Base-by-base conservation (phyloP, 2,888 invertebrate genomes). In the Creontiades dilutus region DNA sequence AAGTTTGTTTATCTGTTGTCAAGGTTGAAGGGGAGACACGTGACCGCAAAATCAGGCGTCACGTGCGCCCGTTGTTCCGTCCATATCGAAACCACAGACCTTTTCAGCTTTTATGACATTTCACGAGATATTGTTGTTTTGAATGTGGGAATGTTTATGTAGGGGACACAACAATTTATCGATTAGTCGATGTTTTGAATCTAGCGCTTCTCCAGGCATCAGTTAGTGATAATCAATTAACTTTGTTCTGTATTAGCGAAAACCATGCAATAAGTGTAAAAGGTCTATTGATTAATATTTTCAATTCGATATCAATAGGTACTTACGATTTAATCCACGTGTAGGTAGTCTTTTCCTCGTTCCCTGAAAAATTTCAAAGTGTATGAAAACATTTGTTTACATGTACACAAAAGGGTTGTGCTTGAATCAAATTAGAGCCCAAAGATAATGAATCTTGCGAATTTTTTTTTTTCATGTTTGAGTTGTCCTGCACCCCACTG, bases 41-140 rank as follows among this genome's bases (percentile, higher is more conserved):
- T 52, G 52, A 52, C 52, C 52, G 52, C 3, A 16, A 52, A 16
- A 14, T 14, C 3, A 2, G 11, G 16, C 52, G 16, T 52, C 52
- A 52, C 52, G 52, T 52, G 52, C 52, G 14, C 3, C 52, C 13
- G 16, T 52, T 14, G 3, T 52, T n/a, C 61, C n/a, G 1, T 61
- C 19, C 61, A 61, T 61, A 61, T 61, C 16, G 37, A 52, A 52
- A 2, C 61, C 61, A 61, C 19, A 11, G 61, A 57, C n/a, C 61
- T 4, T 19, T 61, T 61, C 61, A 61, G 61, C 61, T 61, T 61
- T 61, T 4, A 61, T 61, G 61, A 61, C 61, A 61, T 61, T 61
- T 61, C 61, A 61, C 61, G 61, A 9, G 19, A 61, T 61, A 19
- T 61, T 19, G 61, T 61, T 19, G n/a, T 61, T 19, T 61, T 61